phyloP scores from a whole-genome alignment of 2,888 invertebrate genomes.

The Agrilus cyanescens region DNA sequence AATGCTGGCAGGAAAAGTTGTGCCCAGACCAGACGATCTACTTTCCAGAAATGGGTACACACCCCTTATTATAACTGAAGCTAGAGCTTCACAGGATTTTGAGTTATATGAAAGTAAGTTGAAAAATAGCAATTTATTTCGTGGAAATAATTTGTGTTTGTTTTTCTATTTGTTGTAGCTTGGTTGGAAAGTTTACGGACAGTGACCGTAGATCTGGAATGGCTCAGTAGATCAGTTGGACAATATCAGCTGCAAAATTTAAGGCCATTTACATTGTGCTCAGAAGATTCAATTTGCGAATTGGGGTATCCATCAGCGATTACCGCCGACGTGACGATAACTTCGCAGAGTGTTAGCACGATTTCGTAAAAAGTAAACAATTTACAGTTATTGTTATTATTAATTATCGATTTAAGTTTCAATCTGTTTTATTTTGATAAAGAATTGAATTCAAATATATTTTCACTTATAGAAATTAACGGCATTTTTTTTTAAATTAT shows the following conservation, averaged over 20 bases:
- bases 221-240: conserved; percentile 30
- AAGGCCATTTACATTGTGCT: conserved; percentile 26
- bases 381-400: too few species aligned
- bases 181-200: conserved; percentile 27
- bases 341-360: conserved; percentile 5
- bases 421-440: too few species aligned
- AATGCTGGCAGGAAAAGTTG: conserved; percentile 25
- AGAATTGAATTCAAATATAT: too few species aligned
- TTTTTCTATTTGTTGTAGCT: conserved; percentile 21
- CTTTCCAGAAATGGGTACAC: conserved; percentile 19
- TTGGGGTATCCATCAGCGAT: conserved; percentile 28
- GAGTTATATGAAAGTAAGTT: conserved; percentile 27
- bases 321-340: conserved; percentile 18
- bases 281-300: conserved; percentile 24
- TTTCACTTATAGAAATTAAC: too few species aligned
- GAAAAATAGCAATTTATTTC: conserved; percentile 1
- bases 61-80: conserved; percentile 28
- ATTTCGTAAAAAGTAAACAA: too few species aligned
- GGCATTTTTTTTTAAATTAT: too few species aligned
- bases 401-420: too few species aligned
- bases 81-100: conserved; percentile 24
- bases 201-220: conserved; percentile 31
- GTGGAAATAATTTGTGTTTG: neutral
- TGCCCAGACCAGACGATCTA: conserved; percentile 18
- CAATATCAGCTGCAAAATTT: conserved; percentile 28